phyloP scores from a whole-genome alignment of 2,888 invertebrate species.

The Hemicrepidius hirtus region DNA sequence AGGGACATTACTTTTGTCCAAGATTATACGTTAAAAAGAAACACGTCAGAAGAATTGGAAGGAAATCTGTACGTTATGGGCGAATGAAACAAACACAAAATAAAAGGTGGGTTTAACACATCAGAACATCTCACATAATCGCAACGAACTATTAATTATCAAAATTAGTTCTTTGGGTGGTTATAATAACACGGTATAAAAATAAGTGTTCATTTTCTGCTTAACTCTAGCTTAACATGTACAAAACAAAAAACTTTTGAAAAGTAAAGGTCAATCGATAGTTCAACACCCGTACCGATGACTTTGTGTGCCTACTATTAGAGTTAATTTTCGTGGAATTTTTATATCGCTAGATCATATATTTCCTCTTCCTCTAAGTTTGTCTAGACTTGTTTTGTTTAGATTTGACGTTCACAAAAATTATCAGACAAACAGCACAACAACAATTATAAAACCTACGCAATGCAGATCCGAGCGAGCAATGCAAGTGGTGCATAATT shows the following conservation, averaged over 20 bases:
- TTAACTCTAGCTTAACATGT: too few relatives aligned
- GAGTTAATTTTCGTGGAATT: conserved; percentile 32
- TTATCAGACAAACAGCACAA: conserved; percentile 37
- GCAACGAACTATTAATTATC: too few relatives aligned
- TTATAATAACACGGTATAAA: too few relatives aligned
- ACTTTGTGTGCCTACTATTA: conserved; percentile 6
- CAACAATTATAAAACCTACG: conserved; percentile 38
- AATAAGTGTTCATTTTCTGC: too few relatives aligned
- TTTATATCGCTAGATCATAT: conserved; percentile 15
- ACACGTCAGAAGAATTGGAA: too few relatives aligned
- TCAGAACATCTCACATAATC: too few relatives aligned
- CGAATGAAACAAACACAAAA: too few relatives aligned
- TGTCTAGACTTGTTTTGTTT: conserved; percentile 43
- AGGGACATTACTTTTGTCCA: too few relatives aligned
- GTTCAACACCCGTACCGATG: conserved; percentile 29
- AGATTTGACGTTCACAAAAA: conserved; percentile 17
- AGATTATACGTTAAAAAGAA: too few relatives aligned
- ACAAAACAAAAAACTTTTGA: not conserved
- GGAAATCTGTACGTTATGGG: too few relatives aligned
- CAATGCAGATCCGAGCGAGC: not conserved
- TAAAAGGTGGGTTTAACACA: too few relatives aligned
- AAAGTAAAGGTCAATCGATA: conserved; percentile 8
- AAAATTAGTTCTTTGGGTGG: too few relatives aligned
- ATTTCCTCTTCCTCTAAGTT: conserved; percentile 38
- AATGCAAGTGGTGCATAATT: conserved; percentile 53